These are phyloP conservation scores for Oppia nitens DNA, from an alignment of 1,140 invertebrate genomes.

Conservation along the genomic window DNA sequence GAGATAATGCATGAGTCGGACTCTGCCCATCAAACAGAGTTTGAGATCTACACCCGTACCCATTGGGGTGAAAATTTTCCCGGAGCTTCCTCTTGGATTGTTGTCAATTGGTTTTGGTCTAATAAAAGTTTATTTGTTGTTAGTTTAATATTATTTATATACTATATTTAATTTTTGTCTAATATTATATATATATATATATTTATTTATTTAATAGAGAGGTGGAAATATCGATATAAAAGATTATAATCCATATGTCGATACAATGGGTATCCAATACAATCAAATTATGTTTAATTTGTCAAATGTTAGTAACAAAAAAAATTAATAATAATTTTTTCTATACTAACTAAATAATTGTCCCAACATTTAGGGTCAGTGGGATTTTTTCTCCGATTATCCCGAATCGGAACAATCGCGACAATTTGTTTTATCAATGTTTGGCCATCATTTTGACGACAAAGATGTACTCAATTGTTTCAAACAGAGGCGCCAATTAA, in stretches of 20 bases:
- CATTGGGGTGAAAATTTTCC: conserved; percentile 17
- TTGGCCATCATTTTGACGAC: conserved; percentile 1
- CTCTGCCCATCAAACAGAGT: conserved; percentile 1
- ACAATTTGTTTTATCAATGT: not conserved
- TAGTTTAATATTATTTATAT: too few relatives aligned
- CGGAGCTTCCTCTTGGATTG: conserved; percentile 7
- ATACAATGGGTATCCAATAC: conserved; percentile 1
- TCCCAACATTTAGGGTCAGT: not conserved
- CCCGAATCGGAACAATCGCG: not conserved
- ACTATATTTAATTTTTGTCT: not conserved
- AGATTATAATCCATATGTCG: conserved; percentile 12
- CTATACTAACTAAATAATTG: not conserved
- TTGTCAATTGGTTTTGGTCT: not conserved
- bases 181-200: not conserved
- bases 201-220: conserved; percentile 2
- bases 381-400: not conserved
- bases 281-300: conserved; percentile 13
- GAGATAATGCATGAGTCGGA: conserved; percentile 20
- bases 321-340: not conserved
- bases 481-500: not conserved
- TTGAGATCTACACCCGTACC: conserved; percentile 17
- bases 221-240: not conserved
- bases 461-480: not conserved
- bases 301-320: not conserved
- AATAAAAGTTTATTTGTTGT: not conserved